These are phyloP conservation scores for Micropoecilia bifurca DNA, from an alignment of 2,797 vertebrate genomes.

Conservation along the genomic window DNA sequence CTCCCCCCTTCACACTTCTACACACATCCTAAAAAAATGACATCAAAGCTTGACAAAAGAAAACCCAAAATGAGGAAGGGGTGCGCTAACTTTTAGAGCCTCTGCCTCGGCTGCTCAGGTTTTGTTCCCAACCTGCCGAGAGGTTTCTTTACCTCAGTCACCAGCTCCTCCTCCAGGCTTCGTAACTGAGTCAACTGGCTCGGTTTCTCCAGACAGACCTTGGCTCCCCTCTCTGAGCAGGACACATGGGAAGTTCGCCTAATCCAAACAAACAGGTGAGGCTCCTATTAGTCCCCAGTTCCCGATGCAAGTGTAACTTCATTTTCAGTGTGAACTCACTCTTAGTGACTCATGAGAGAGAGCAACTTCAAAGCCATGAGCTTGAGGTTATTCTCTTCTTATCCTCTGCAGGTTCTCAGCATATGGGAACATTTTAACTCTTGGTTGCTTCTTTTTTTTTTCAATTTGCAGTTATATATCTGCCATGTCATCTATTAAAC, in stretches of 20 bases:
- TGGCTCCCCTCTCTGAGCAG: slow-evolving; percentile 45
- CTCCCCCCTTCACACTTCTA: neutral
- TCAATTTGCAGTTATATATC: slow-evolving; percentile 78
- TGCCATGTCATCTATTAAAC: slow-evolving; percentile 84
- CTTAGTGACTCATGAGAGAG: slow-evolving; percentile 61
- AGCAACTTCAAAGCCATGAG: slow-evolving; percentile 72
- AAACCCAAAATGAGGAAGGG: neutral
- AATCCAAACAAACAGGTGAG: slow-evolving; percentile 74
- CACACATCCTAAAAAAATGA: neutral
- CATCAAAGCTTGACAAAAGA: neutral
- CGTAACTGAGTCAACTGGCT: slow-evolving; percentile 33
- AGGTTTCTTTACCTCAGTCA: slow-evolving; percentile 3
- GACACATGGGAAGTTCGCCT: slow-evolving; percentile 57
- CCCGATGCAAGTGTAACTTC: slow-evolving; percentile 67
- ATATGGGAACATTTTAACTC: slow-evolving; percentile 85
- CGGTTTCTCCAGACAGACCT: slow-evolving; percentile 42
- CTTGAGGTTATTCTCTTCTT: slow-evolving; percentile 83
- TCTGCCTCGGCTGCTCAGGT: neutral
- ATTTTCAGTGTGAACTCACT: slow-evolving; percentile 66
- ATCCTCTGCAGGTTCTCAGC: slow-evolving; percentile 77
- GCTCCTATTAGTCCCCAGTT: slow-evolving; percentile 64
- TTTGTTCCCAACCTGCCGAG: slow-evolving; percentile 15
- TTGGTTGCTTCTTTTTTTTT: slow-evolving; percentile 38
- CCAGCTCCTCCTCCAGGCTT: slow-evolving; percentile 9
- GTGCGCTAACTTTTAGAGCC: neutral